A percentile compares a stretch with the other conserved stretches of the same genome.
Conservation (phyloP, 1,140 invertebrate genomes). For the Saxidomus purpurata region DNA sequence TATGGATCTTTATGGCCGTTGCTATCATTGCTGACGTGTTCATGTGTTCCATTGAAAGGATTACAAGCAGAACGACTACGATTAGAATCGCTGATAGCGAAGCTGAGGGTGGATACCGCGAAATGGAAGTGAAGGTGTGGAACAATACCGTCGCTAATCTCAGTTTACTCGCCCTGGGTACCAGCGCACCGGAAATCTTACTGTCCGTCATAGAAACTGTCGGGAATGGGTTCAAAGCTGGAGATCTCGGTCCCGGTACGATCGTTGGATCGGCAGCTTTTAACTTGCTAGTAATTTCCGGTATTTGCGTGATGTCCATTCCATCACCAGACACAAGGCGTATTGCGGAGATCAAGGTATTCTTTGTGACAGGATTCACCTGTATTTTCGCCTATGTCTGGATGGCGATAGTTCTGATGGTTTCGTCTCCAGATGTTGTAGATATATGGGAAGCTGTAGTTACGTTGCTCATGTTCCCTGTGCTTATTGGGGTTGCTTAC, state of each 20-base stretch:
- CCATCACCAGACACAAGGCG: constrained; percentile 87
- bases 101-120: constrained; percentile 74
- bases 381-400: constrained; percentile 90
- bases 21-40: constrained; percentile 90
- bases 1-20: constrained; percentile 88
- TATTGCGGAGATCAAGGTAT: constrained; percentile 88
- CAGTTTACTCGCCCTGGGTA: constrained; percentile 90
- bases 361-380: constrained; percentile 88
- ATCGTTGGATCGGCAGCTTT: constrained; percentile 91
- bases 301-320: constrained; percentile 89
- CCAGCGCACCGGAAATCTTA: constrained; percentile 90
- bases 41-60: constrained; percentile 90
- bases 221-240: constrained; percentile 88
- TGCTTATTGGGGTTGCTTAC: constrained; percentile 87
- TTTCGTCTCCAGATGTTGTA: constrained; percentile 86
- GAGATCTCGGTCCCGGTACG: constrained; percentile 90
- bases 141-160: constrained; percentile 91
- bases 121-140: constrained; percentile 87
- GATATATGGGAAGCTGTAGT: constrained; percentile 89
- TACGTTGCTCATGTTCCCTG: constrained; percentile 89
- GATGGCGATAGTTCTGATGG: constrained; percentile 89
- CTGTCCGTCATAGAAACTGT: constrained; percentile 90
- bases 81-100: constrained; percentile 84
- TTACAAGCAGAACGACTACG: constrained; percentile 90
- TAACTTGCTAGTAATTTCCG: constrained; percentile 90